Evolutionary conservation across 1,140 invertebrate species (phyloP), one percentile per base, ranked within the genome.

Genomic region (Schlechtendalia chinensis): DNA sequence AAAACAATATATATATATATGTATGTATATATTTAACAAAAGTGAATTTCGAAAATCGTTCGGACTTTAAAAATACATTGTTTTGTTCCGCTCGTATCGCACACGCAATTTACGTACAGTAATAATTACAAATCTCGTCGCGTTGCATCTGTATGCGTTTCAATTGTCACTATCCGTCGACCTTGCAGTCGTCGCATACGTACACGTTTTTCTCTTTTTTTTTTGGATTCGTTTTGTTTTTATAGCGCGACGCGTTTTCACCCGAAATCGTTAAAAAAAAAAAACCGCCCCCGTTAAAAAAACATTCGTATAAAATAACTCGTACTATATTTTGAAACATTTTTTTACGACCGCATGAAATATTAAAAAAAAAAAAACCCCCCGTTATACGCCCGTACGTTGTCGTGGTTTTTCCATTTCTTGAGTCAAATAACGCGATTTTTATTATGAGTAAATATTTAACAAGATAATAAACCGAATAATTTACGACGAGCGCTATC

Each of bases 181-280:
- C 32, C 3, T 39, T 39, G 32, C 8, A 39, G 3, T 39, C 32
- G 8, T 39, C 32, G 3, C 32, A 39, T 39, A 39, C 8, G 8
- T 39, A 39, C 8, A 39, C 32, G 32, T 39, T 65, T 14, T 32
- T 39, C 3, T 27, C 27, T 14, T 32, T 39, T 10, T 27, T 61
- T 29, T 61, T 1, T 8, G 5, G 27, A 8, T 61, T 61, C 16
- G 27, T 65, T 65, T n/a, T 1, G 10, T 32, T 19, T 65, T 16
- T 4, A 63, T 32, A 10, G 19, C 27, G 1, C 16, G 17, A 65
- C 8, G 17, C 29, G 17, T 63, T 69, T 69, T 24, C 32, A 12
- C 47, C 65, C 1, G 5, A 16, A 71, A 71, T 53, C 67, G 67
- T 71, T 71, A 71, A 71, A 71, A 50, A 71, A 17, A 71, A 53